These are phyloP conservation scores for Colletes latitarsis DNA, from an alignment of 1,140 invertebrate genomes.

Conservation along the genomic window DNA sequence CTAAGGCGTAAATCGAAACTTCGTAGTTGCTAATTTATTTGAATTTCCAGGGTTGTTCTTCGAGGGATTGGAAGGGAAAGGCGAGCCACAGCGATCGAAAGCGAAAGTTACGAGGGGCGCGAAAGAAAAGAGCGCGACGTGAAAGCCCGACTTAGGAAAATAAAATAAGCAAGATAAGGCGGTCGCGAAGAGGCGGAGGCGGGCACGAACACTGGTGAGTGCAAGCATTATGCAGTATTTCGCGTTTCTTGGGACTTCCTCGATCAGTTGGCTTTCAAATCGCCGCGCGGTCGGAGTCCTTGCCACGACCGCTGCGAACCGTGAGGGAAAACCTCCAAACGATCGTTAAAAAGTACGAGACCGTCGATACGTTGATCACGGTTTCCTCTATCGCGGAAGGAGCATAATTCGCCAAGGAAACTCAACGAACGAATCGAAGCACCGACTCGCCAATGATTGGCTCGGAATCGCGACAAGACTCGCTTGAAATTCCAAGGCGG, in stretches of 20 bases:
- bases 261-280: slow-evolving; percentile 43
- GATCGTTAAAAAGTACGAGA: not conserved
- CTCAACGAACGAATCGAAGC: too few species aligned
- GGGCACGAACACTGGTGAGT: not conserved
- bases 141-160: not conserved
- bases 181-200: not conserved
- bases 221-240: not conserved
- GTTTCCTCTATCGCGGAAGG: too few species aligned
- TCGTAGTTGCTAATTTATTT: not conserved
- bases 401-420: too few species aligned
- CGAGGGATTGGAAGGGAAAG: not conserved
- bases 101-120: not conserved
- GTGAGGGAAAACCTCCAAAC: not conserved
- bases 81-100: not conserved
- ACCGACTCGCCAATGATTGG: too few species aligned
- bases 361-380: too few species aligned
- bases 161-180: slow-evolving; percentile 4
- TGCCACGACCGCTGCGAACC: not conserved
- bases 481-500: too few species aligned
- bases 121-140: not conserved
- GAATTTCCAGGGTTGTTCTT: not conserved
- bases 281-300: slow-evolving; percentile 11
- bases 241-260: not conserved
- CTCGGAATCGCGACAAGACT: too few species aligned
- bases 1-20: too few species aligned